Evolutionary conservation across 2,888 invertebrate genomes (phyloP).

Genomic region (Oscheius onirici): DNA sequence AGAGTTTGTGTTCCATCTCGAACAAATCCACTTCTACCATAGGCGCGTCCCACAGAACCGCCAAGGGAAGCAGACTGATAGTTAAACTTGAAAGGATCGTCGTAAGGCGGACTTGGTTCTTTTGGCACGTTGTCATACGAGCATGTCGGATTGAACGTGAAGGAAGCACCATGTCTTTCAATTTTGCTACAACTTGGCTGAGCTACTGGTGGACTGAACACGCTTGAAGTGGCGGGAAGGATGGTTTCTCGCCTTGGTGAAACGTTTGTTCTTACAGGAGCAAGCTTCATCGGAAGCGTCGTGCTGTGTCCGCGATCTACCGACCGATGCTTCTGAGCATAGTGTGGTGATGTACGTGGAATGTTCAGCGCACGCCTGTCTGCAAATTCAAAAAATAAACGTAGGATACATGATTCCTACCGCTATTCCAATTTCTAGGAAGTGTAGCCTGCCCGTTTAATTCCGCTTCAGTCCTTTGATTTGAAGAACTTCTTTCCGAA

Average conservation of each 20-base stretch:
- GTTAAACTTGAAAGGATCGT: neutral
- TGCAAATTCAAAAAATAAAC: neutral
- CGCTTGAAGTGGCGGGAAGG: conserved; percentile 7
- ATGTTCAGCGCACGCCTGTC: neutral
- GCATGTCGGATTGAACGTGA: conserved; percentile 30
- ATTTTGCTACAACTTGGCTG: conserved; percentile 1
- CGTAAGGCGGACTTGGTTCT: neutral
- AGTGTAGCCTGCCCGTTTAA: neutral
- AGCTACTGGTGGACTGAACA: conserved; percentile 2
- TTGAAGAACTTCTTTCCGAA: neutral
- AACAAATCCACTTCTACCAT: neutral
- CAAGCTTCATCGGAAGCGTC: conserved; percentile 1
- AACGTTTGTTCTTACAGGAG: conserved; percentile 5
- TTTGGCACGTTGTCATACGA: conserved; percentile 51
- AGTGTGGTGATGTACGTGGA: conserved; percentile 8
- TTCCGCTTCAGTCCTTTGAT: neutral
- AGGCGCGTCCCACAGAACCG: conserved; percentile 16
- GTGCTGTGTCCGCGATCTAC: conserved; percentile 3
- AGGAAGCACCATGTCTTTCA: conserved; percentile 18
- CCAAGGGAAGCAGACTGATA: conserved; percentile 1
- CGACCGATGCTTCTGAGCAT: conserved; percentile 9
- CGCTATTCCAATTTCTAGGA: neutral
- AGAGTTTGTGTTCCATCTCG: conserved; percentile 48
- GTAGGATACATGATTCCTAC: neutral
- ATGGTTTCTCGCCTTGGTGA: conserved; percentile 9